Percentiles rank a stretch among this genome's conserved stretches.
Evolutionary conservation across 2,888 invertebrate species (phyloP).

Genomic region (Drosophila cracens): DNA sequence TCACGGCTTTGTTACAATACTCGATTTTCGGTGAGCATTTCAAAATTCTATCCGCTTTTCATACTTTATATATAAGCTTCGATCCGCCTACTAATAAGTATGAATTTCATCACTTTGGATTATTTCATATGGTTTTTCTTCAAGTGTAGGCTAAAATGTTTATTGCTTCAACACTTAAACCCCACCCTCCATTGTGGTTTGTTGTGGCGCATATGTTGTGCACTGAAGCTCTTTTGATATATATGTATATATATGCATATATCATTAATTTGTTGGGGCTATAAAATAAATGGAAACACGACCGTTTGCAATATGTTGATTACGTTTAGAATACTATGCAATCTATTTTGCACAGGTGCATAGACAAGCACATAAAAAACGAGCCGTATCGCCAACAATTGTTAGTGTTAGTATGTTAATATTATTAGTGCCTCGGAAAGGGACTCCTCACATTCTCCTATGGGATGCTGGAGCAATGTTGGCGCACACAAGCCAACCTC

Average conservation of each 20-base stretch:
- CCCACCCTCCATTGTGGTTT: conserved; percentile 4
- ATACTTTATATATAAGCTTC: not conserved
- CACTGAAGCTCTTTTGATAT: conserved; percentile 41
- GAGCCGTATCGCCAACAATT: conserved; percentile 12
- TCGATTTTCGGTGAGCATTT: not conserved
- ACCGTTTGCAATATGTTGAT: conserved; percentile 53
- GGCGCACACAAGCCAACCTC: conserved; percentile 26
- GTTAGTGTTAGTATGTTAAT: conserved; percentile 40
- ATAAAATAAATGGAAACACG: conserved; percentile 40
- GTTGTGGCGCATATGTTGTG: not conserved
- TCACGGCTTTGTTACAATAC: not conserved
- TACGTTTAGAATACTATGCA: conserved; percentile 53
- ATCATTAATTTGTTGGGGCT: conserved; percentile 33
- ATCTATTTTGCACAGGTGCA: conserved; percentile 33
- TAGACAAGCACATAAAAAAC: conserved; percentile 1
- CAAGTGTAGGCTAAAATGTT: conserved; percentile 28
- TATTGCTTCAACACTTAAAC: conserved; percentile 34
- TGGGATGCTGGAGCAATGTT: conserved; percentile 2
- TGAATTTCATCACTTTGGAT: not conserved
- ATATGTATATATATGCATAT: conserved; percentile 8
- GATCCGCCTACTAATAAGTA: not conserved
- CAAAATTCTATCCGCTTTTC: no score
- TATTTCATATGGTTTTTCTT: not conserved
- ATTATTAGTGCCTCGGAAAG: conserved; percentile 42
- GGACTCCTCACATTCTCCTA: not conserved